Evolutionary conservation across 2,113 vertebrate genomes (phyloP), one percentile per base, ranked within the genome.

Genomic region (Pardalotus punctatus): DNA sequence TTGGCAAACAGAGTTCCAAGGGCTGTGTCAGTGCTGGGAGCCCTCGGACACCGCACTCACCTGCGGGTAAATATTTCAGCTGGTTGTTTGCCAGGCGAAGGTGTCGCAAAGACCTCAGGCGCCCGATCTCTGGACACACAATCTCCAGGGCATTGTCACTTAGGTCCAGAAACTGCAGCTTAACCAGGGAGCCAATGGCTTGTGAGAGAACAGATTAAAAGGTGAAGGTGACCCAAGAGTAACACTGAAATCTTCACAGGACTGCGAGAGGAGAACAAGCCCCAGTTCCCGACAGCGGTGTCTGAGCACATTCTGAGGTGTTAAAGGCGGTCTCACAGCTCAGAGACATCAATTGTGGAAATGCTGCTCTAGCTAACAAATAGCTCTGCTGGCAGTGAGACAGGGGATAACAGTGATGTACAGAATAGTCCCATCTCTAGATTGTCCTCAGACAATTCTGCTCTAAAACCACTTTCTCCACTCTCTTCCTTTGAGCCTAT

Each of bases 71-170:
- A 71, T 97, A 98, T 80, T 98, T 99, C 67, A 99, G 98, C 57
- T 98, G 99, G 98, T 99, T 99, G 92, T 99, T 99, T 31, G 99
- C 99, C 95, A 99, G 96, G 71, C 99, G 98, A 42, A 99, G 98
- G 84, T 99, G 99, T 53, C 99, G 98, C 69, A 99, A 88, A 35
- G 99, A 99, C 94, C 98, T 98, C 94, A 99, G 98, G n/a, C 98
- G 98, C 80, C 99, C 99, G 31, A 99, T 98, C 97, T 99, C 99
- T 5, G 99, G 99, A 95, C 99, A 99, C 77, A 99, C 98, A 8
- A 99, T 96, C 97, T 99, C 99, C 67, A 99, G 98, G 82, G 98
- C 98, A 83, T 99, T 99, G 96, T 99, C 99, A 96, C 99, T 99
- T 74, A 99, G 98, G 94, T 99, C 99, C 97, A 99, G 90, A 43